These are phyloP conservation scores for Pygathrix nemaeus DNA, from an alignment of 2,113 vertebrate genomes.

Conservation along the genomic window DNA sequence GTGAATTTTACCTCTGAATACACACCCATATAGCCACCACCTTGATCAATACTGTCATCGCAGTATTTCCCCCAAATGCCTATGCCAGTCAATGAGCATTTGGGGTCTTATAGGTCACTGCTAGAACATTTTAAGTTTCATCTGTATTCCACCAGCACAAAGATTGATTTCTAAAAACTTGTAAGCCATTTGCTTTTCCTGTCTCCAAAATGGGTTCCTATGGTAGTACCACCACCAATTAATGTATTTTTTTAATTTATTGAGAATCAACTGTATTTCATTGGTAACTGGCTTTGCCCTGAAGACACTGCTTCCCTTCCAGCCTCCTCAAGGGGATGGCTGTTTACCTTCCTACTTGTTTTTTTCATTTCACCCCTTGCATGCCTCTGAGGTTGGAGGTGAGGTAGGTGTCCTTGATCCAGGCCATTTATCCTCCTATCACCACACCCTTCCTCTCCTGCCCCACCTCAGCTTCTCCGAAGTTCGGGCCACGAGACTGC, in stretches of 20 bases:
- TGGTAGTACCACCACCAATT: neutral
- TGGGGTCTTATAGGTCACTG: neutral
- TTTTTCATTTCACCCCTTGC: neutral
- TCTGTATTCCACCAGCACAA: neutral
- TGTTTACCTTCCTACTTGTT: neutral
- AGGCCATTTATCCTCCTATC: neutral
- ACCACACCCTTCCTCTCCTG: neutral
- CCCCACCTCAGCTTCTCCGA: neutral
- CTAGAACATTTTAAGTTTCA: neutral
- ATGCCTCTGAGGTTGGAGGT: too few relatives aligned
- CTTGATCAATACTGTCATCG: neutral
- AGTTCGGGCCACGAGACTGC: neutral
- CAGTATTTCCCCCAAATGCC: neutral
- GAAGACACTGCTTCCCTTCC: neutral
- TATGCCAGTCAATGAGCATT: neutral
- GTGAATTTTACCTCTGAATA: neutral
- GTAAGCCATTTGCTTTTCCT: neutral
- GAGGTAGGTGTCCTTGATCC: neutral
- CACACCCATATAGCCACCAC: neutral
- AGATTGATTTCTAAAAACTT: neutral
- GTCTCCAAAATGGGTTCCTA: neutral
- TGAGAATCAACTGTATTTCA: too few relatives aligned
- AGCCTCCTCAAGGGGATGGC: too few relatives aligned
- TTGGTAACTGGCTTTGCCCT: neutral
- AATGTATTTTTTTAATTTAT: neutral